These are phyloP conservation scores for Patella depressa DNA, from an alignment of 2,888 invertebrate genomes.

Conservation along the genomic window DNA sequence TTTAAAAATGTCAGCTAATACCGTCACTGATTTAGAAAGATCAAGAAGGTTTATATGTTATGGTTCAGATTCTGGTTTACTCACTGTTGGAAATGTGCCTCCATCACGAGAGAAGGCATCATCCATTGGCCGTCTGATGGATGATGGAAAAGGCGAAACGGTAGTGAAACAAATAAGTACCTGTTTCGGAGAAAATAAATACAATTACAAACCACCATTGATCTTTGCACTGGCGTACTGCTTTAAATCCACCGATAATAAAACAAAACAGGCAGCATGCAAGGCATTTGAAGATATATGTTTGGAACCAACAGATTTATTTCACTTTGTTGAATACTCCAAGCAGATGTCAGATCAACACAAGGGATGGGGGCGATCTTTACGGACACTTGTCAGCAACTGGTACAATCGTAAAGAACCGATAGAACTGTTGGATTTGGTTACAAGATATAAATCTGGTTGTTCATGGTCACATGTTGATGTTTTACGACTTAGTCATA, in stretches of 20 bases:
- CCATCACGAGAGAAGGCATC: slow-evolving; percentile 56
- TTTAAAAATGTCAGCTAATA: slow-evolving; percentile 20
- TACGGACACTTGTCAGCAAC: slow-evolving; percentile 77
- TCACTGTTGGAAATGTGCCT: slow-evolving; percentile 53
- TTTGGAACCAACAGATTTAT: slow-evolving; percentile 77
- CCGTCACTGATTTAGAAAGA: slow-evolving; percentile 26
- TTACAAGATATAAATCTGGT: slow-evolving; percentile 77
- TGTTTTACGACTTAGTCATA: slow-evolving; percentile 73
- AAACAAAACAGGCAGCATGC: slow-evolving; percentile 75
- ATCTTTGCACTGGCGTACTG: slow-evolving; percentile 79
- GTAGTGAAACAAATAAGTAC: slow-evolving; percentile 60
- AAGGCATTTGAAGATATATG: slow-evolving; percentile 76
- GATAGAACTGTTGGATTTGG: slow-evolving; percentile 77
- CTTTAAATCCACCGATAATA: slow-evolving; percentile 72
- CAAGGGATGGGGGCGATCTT: slow-evolving; percentile 77
- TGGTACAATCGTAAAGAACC: slow-evolving; percentile 80
- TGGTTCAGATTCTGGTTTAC: slow-evolving; percentile 60
- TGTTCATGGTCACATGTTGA: slow-evolving; percentile 82
- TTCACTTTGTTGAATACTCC: slow-evolving; percentile 78
- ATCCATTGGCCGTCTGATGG: slow-evolving; percentile 57
- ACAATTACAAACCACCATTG: slow-evolving; percentile 70
- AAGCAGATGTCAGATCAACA: slow-evolving; percentile 66
- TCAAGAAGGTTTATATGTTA: slow-evolving; percentile 51
- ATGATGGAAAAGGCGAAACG: slow-evolving; percentile 55
- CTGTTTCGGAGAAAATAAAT: slow-evolving; percentile 56